phyloP scores from a whole-genome alignment of 2,797 vertebrate species.

The Gymnodraco acuticeps region DNA sequence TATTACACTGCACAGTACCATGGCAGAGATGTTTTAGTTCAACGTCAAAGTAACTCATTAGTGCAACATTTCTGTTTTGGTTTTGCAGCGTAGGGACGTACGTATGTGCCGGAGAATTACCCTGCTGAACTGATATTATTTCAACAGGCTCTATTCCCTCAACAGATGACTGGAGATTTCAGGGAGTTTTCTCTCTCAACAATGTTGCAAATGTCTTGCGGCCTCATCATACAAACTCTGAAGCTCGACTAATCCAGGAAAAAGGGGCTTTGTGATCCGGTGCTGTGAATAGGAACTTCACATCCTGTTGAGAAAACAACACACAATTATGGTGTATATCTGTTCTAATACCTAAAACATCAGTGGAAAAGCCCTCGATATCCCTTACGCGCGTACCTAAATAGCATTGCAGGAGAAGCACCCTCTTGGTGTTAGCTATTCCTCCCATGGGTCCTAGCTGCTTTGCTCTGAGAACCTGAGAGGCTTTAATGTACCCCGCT shows the following conservation, averaged over 20 bases:
- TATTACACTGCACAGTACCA: constrained; percentile 24
- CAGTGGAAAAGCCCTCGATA: constrained; percentile 74
- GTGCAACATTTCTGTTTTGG: constrained; percentile 58
- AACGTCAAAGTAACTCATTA: constrained; percentile 70
- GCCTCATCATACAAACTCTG: constrained; percentile 66
- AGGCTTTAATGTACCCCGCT: constrained; percentile 66
- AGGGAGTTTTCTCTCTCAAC: constrained; percentile 80
- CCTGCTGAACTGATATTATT: constrained; percentile 61
- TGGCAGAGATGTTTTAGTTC: constrained; percentile 46
- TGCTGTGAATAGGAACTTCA: constrained; percentile 63
- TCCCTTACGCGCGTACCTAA: constrained; percentile 80
- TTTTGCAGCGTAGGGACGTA: constrained; percentile 45
- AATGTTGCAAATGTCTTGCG: constrained; percentile 63
- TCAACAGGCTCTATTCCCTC: constrained; percentile 67
- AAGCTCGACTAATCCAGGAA: constrained; percentile 65
- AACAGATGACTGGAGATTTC: constrained; percentile 69
- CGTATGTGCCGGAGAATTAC: constrained; percentile 56
- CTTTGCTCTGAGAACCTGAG: constrained; percentile 64
- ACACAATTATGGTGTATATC: constrained; percentile 70
- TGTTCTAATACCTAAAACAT: constrained; percentile 76
- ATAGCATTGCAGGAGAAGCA: constrained; percentile 73
- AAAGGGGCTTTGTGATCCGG: constrained; percentile 63
- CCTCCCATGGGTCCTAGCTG: constrained; percentile 67
- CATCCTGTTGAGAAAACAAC: constrained; percentile 73
- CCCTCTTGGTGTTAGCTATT: constrained; percentile 71